Percentiles rank a stretch among this genome's conserved stretches.
These are phyloP conservation scores for Chaetops frenatus DNA, from an alignment of 2,113 vertebrate genomes.

Conservation along the genomic window DNA sequence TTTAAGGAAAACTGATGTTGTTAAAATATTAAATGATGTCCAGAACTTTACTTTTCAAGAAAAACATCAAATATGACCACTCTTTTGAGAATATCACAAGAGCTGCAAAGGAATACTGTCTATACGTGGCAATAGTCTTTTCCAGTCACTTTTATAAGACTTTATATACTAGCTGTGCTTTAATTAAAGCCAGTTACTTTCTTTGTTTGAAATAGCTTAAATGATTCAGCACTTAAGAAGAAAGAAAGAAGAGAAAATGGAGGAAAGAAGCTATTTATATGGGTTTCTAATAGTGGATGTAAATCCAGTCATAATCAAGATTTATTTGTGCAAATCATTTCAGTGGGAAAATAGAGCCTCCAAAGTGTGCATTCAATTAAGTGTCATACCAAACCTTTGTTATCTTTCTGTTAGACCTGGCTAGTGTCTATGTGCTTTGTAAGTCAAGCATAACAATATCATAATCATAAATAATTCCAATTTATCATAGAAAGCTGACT, in stretches of 20 bases:
- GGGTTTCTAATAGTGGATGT: conserved; percentile 5
- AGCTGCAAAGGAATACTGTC: not conserved
- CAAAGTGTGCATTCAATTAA: conserved; percentile 41
- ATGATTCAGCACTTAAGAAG: not conserved
- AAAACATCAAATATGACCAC: not conserved
- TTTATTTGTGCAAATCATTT: conserved; percentile 38
- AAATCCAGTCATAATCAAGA: conserved; percentile 1
- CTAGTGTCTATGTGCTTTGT: not conserved
- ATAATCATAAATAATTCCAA: conserved; percentile 9
- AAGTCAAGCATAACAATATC: conserved; percentile 10
- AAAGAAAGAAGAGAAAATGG: not conserved
- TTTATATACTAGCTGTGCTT: not conserved
- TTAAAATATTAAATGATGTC: not conserved
- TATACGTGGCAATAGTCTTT: not conserved
- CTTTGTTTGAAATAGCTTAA: conserved; percentile 44
- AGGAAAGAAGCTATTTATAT: not conserved
- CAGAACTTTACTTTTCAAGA: not conserved
- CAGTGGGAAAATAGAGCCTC: not conserved
- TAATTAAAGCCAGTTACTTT: conserved; percentile 50
- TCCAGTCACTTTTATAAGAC: not conserved
- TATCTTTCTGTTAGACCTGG: conserved; percentile 34
- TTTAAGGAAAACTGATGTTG: not conserved
- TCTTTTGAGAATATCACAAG: not conserved
- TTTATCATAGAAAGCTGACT: conserved; percentile 45
- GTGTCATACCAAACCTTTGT: not conserved